Evolutionary conservation across 2,113 vertebrate genomes (phyloP).

Genomic region (Cichladusa arquata): DNA sequence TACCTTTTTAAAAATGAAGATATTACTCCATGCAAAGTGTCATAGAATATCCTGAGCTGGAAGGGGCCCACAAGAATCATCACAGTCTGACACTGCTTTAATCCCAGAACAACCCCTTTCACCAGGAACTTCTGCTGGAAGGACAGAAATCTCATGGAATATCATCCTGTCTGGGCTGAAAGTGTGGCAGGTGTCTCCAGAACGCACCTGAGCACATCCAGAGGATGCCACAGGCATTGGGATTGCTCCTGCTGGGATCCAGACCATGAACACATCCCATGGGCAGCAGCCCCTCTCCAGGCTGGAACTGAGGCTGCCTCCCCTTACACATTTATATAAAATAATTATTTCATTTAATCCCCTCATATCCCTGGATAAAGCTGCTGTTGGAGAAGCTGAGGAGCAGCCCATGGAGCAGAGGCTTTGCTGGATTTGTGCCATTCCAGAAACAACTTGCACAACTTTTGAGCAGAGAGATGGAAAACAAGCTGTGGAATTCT

Average conservation of each 20-base stretch:
- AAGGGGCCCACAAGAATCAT: neutral
- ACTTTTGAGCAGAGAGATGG: neutral
- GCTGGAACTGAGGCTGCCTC: neutral
- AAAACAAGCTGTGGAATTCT: neutral
- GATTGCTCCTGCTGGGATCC: neutral
- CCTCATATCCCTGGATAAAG: neutral
- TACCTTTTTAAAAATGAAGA: neutral
- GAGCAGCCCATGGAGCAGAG: neutral
- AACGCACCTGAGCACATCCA: accelerated
- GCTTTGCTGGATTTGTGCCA: neutral
- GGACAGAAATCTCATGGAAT: neutral
- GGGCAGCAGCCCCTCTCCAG: neutral
- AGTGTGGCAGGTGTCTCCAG: neutral
- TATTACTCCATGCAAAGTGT: neutral
- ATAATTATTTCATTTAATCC: neutral
- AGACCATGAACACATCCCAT: neutral
- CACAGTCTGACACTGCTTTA: neutral
- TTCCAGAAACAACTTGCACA: neutral
- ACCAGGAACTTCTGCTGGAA: neutral
- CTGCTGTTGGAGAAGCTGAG: neutral
- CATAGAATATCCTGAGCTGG: neutral
- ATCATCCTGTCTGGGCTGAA: too few species aligned
- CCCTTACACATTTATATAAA: neutral
- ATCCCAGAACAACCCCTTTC: neutral
- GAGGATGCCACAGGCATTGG: neutral